Base-by-base conservation (phyloP, 1,140 invertebrate species). In the Bombus superbus region DNA sequence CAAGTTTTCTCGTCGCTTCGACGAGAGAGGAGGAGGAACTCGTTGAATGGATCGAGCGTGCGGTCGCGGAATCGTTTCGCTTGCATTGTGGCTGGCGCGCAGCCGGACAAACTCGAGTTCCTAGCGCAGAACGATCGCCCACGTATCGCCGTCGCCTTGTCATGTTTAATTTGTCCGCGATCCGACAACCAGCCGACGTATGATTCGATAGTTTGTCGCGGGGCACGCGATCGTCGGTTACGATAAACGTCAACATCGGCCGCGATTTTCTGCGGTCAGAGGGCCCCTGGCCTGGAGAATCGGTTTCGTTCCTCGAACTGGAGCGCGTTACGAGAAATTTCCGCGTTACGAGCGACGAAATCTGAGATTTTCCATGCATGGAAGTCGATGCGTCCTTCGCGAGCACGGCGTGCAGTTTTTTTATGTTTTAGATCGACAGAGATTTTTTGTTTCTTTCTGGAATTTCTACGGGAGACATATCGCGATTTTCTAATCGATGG, bases 41-140 rank as follows among this genome's bases (percentile, higher is more conserved):
- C 64, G 44, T 62, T 44, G 82, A 79, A 84, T 71, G 75, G 66
- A 79, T 69, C 75, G 82, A 66, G 66, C 75, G 76, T 83, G 76
- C 71, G 82, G 82, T 84, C 82, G 81, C 71, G 71, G 72, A 82
- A 82, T 82, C 81, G 82, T 84, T 84, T 84, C 75, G 75, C 75
- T n/a, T 69, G 32, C 82, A 62, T 84, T 79, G 83, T 80, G 68
- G 47, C 64, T 18, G 64, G 5, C n/a, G 62, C 13, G 22, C 57
- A 38, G n/a, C 66, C 40, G 32, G 66, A 25, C 68, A 72, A 83
- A 77, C 11, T 35, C 75, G 44, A 44, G 76, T 47, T 79, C 79
- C 83, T 72, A 72, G 78, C 76, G 71, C 40, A 40, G 53, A 35
- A 78, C 53, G 40, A 53, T 79, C 76, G 83, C 76, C 83, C 83